These are phyloP conservation scores for Xiphophorus couchianus DNA, from an alignment of 2,113 vertebrate genomes.

Conservation along the genomic window DNA sequence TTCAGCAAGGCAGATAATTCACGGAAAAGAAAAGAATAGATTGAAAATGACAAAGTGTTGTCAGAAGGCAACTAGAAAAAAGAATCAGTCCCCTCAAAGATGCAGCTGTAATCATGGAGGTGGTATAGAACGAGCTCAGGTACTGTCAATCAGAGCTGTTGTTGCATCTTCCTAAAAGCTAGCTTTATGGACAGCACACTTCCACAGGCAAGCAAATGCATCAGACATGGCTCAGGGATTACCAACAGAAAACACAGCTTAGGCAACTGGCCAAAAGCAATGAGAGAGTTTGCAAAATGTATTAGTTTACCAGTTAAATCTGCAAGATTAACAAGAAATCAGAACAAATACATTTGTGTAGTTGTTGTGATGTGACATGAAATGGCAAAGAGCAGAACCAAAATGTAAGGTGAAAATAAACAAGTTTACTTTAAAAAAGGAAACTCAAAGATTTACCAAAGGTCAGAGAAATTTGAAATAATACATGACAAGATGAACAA, in stretches of 20 bases:
- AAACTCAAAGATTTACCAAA: no score
- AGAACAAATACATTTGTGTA: not conserved
- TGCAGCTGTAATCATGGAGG: not conserved
- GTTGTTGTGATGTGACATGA: no score
- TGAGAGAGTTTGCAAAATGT: not conserved
- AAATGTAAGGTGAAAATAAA: no score
- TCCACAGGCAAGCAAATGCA: not conserved
- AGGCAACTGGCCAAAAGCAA: not conserved
- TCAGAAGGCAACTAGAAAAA: not conserved
- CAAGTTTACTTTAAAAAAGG: no score
- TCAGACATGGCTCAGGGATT: not conserved
- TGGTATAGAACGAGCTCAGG: not conserved
- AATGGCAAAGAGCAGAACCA: no score
- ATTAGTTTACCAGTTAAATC: not conserved
- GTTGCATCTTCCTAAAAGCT: not conserved
- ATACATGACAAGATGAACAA: no score
- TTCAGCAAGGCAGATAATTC: not conserved
- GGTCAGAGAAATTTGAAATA: no score
- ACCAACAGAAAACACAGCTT: not conserved
- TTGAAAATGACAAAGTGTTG: not conserved
- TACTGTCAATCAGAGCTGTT: conserved; percentile 1
- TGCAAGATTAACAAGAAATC: not conserved
- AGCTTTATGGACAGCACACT: not conserved
- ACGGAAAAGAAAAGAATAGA: not conserved
- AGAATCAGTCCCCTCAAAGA: not conserved